These are phyloP conservation scores for Carassius gibelio DNA, from an alignment of 2,113 vertebrate genomes.

Conservation along the genomic window DNA sequence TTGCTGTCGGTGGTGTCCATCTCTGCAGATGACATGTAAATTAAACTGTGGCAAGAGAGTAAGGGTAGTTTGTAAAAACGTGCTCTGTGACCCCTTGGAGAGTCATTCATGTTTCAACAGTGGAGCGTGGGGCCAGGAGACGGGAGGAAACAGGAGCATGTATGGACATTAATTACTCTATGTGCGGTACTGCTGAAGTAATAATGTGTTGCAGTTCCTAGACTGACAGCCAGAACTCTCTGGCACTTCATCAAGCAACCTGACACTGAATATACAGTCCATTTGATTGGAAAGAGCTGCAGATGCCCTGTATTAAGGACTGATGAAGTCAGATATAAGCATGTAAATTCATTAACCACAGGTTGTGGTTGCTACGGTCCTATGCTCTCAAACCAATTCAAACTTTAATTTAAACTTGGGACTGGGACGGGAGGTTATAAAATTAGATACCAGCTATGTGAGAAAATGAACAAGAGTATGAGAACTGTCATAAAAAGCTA, in stretches of 20 bases:
- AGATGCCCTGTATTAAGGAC: conserved; percentile 44
- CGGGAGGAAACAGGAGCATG: conserved; percentile 67
- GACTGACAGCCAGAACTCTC: conserved; percentile 64
- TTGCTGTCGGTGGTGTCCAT: conserved; percentile 31
- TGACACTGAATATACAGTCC: conserved; percentile 54
- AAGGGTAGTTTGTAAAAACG: conserved; percentile 63
- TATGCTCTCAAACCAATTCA: conserved; percentile 1
- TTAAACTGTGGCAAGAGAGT: conserved; percentile 62
- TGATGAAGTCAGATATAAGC: conserved; percentile 41
- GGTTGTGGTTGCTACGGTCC: background rate
- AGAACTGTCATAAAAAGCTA: conserved; percentile 47
- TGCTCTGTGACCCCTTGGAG: conserved; percentile 60
- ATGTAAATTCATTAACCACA: conserved; percentile 21
- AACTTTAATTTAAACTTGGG: background rate
- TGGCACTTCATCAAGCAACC: conserved; percentile 50
- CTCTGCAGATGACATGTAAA: conserved; percentile 56
- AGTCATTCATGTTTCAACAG: conserved; percentile 73
- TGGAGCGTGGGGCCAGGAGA: conserved; percentile 51
- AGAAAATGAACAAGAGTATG: conserved; percentile 57
- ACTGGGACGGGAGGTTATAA: conserved; percentile 57
- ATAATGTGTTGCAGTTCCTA: conserved; percentile 40
- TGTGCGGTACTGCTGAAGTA: conserved; percentile 62
- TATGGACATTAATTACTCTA: conserved; percentile 71
- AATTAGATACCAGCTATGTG: conserved; percentile 64
- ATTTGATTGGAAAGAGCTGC: conserved; percentile 50